phyloP scores from a whole-genome alignment of 2,888 invertebrate species.

The Odontomyia ornata region DNA sequence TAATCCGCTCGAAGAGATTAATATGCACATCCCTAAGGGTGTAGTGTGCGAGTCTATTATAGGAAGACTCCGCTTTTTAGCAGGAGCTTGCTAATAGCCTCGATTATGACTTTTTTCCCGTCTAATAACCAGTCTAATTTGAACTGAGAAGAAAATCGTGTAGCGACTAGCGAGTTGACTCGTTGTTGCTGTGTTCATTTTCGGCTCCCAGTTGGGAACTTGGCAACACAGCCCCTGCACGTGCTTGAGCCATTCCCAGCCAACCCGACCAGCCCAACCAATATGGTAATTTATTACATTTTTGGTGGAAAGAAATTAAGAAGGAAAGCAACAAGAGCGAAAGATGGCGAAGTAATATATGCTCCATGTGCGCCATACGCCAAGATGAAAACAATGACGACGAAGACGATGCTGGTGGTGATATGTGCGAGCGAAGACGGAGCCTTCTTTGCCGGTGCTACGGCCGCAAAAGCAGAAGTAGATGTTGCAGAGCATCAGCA shows the following conservation, averaged over 20 bases:
- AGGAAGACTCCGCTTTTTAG: not conserved
- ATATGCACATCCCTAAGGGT: too few species aligned
- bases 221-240: conserved; percentile 26
- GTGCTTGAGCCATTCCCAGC: conserved; percentile 10
- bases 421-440: not conserved
- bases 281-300: conserved; percentile 13
- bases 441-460: not conserved
- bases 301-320: not conserved
- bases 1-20: too few species aligned
- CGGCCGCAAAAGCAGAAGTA: not conserved
- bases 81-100: not conserved
- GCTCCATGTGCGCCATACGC: not conserved
- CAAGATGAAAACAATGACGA: not conserved
- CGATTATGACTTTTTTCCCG: not conserved
- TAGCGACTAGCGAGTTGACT: too few species aligned
- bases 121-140: conserved; percentile 1
- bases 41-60: too few species aligned
- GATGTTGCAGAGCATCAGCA: too few species aligned
- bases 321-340: not conserved
- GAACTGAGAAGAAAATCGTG: not conserved
- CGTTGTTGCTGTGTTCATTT: conserved; percentile 23
- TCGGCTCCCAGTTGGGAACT: conserved; percentile 31
- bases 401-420: not conserved
- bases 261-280: not conserved
- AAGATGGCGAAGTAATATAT: not conserved